These are phyloP conservation scores for Eumeta japonica DNA, from an alignment of 1,140 invertebrate genomes.

Conservation along the genomic window DNA sequence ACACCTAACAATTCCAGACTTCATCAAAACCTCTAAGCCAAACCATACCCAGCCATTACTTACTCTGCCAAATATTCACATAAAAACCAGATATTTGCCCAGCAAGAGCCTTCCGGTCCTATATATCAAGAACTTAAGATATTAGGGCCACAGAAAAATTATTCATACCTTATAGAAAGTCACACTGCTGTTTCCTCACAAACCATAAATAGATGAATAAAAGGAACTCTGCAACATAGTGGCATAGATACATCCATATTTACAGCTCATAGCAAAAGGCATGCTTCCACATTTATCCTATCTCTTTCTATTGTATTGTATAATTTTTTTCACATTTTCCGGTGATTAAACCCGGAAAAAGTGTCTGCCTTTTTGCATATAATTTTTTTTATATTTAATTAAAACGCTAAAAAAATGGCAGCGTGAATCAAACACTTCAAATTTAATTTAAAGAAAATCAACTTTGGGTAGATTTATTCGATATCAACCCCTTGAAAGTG, in stretches of 20 bases:
- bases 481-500: too few relatives aligned
- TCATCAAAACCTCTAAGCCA: too few relatives aligned
- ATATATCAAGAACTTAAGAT: not conserved
- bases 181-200: conserved; percentile 12
- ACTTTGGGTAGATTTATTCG: too few relatives aligned
- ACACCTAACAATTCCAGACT: conserved; percentile 17
- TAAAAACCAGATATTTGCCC: conserved; percentile 8
- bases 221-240: conserved; percentile 12
- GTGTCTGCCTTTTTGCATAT: too few relatives aligned
- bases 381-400: too few relatives aligned
- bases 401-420: too few relatives aligned
- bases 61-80: conserved; percentile 7
- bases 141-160: conserved; percentile 3
- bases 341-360: too few relatives aligned
- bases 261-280: conserved; percentile 19
- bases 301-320: too few relatives aligned
- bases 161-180: conserved; percentile 9
- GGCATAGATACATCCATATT: conserved; percentile 18
- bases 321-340: too few relatives aligned
- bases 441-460: too few relatives aligned
- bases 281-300: conserved; percentile 19
- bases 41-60: conserved; percentile 9
- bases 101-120: conserved; percentile 6
- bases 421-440: too few relatives aligned
- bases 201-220: conserved; percentile 26